A percentile compares a stretch with the other conserved stretches of the same genome.
Conservation (phyloP, 2,113 vertebrate species). For the mouse (Mus musculus) region DNA sequence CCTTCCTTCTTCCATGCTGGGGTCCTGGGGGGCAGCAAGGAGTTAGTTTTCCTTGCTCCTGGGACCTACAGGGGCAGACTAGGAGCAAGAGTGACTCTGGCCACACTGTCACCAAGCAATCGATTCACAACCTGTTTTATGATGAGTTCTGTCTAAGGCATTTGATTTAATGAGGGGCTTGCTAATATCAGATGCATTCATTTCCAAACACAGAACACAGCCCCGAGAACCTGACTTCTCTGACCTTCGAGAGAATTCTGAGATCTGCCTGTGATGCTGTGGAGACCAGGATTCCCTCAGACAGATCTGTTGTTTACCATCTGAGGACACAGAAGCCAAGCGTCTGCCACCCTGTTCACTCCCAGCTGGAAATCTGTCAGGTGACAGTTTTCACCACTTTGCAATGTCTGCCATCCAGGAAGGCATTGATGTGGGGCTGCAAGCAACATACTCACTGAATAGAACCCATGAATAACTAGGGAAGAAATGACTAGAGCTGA, state of each 20-base stretch:
- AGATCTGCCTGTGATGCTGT: neutral
- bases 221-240: neutral
- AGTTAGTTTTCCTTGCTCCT: neutral
- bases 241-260: neutral
- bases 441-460: neutral
- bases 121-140: too few relatives aligned
- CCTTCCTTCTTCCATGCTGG: rapidly evolving
- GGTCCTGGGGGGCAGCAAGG: neutral
- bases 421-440: rapidly evolving
- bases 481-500: rapidly evolving
- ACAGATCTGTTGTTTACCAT: neutral
- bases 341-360: rapidly evolving
- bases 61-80: neutral
- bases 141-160: neutral
- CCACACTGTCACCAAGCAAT: neutral
- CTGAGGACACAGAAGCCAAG: neutral
- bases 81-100: neutral
- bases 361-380: neutral
- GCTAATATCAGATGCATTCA: rapidly evolving
- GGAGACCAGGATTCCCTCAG: too few relatives aligned
- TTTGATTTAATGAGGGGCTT: rapidly evolving
- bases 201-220: rapidly evolving
- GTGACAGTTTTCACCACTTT: rapidly evolving
- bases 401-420: neutral
- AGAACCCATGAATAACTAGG: neutral